Base-by-base conservation (phyloP, 1,140 invertebrate genomes). In the Aphaenogaster rudis region DNA sequence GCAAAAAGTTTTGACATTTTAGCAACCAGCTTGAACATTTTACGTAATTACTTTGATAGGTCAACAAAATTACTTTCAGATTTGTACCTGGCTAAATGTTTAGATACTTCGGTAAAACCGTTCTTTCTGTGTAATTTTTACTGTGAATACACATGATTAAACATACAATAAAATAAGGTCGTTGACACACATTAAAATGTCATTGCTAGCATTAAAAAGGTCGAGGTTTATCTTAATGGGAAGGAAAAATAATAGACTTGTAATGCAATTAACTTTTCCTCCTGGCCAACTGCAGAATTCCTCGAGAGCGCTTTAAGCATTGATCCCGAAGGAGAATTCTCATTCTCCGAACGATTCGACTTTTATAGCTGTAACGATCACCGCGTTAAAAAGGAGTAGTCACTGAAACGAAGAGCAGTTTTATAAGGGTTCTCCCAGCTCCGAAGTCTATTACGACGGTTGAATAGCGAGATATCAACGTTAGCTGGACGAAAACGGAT, bases 291-390 rank as follows among this genome's bases (percentile, higher is more conserved):
- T 71, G 48, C 21, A 50, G 48, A 45, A 59, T 86, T 67, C 17
- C 48, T 63, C 50, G 63, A 86, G 71, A 45, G 59, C 48, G 79
- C 48, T 84, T 72, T 72, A 63, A 87, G 52, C 78, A 78, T 78
- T 64, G 63, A 80, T 86, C 39, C 64, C 50, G 63, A 59, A 88
- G 54, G 81, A 88, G 88, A 92, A 92, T 92, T 92, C 90, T 86
- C 86, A 90, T 93, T 92, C 77, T 90, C 78, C 69, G 91, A 93
- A 92, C 91, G 92, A 91, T 88, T 88, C 80, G 87, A 89, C 92
- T 93, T 94, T 93, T 93, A 93, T 92, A 91, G 87, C 88, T 88
- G 92, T 93, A 91, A 92, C 93, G 92, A 93, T 93, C 91, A 90
- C 88, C 88, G 90, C 92, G 91, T 93, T 94, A 93, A 92, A 93